These are phyloP conservation scores for Sesamia inferens DNA, from an alignment of 2,888 invertebrate species.

Conservation along the genomic window DNA sequence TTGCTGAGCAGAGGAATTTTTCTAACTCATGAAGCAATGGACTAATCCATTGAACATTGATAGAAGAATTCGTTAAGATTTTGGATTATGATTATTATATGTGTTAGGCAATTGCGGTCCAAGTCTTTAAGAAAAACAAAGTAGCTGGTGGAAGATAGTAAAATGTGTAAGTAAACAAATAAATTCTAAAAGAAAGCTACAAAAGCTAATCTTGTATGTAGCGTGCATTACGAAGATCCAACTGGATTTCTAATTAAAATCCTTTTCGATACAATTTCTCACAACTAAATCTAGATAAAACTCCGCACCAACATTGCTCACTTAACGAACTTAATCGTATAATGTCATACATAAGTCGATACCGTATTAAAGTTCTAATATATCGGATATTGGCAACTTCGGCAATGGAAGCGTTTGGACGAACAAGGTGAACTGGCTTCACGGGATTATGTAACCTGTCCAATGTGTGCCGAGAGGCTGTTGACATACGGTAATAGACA, in stretches of 20 bases:
- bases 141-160: not conserved
- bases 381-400: slow-evolving; percentile 27
- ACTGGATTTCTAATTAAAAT: not conserved
- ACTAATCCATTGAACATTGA: not conserved
- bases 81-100: not conserved
- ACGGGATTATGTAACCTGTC: slow-evolving; percentile 44
- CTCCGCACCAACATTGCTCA: not conserved
- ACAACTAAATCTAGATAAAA: not conserved
- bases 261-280: not conserved
- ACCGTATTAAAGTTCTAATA: slow-evolving; percentile 19
- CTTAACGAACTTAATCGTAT: not conserved
- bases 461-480: slow-evolving; percentile 45
- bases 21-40: not conserved
- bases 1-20: not conserved
- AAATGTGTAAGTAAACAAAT: slow-evolving; percentile 1
- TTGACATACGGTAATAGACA: slow-evolving; percentile 41
- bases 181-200: not conserved
- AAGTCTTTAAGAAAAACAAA: not conserved
- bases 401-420: slow-evolving; percentile 52
- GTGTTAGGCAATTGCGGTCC: not conserved
- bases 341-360: slow-evolving; percentile 8
- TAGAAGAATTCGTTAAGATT: not conserved
- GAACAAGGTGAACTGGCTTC: slow-evolving; percentile 64
- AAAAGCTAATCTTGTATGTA: not conserved
- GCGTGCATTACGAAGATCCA: not conserved